These are phyloP conservation scores for Hydropsyche tenuis DNA, from an alignment of 1,140 invertebrate genomes.

Conservation along the genomic window DNA sequence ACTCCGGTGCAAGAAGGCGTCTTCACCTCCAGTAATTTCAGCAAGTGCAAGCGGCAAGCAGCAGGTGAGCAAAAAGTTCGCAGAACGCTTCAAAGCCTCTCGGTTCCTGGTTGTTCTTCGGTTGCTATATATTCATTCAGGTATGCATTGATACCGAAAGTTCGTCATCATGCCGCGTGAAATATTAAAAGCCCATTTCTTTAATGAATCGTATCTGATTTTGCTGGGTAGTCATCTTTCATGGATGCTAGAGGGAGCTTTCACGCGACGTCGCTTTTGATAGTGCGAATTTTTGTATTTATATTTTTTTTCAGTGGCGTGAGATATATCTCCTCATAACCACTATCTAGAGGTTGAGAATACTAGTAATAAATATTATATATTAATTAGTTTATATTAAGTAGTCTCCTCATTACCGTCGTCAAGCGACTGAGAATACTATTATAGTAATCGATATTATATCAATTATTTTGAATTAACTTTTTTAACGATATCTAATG, in stretches of 20 bases:
- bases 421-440: too few species aligned
- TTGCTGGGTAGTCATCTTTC: constrained; percentile 52
- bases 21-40: constrained; percentile 22
- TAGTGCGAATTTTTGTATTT: background rate
- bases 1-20: too few species aligned
- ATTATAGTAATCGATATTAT: too few species aligned
- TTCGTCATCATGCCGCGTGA: constrained; percentile 59
- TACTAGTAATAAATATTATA: too few species aligned
- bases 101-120: background rate
- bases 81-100: constrained; percentile 40
- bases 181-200: constrained; percentile 63
- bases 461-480: too few species aligned
- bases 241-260: constrained; percentile 36
- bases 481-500: too few species aligned
- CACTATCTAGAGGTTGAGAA: too few species aligned
- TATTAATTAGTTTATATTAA: too few species aligned
- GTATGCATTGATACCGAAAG: constrained; percentile 37
- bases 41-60: constrained; percentile 14
- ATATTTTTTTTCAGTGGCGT: background rate
- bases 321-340: too few species aligned
- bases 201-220: constrained; percentile 65
- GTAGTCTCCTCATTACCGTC: too few species aligned
- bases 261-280: background rate
- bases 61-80: constrained; percentile 39
- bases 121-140: background rate